Evolutionary conservation across 2,888 invertebrate species (phyloP).

Genomic region (Sarcophaga caerulescens): DNA sequence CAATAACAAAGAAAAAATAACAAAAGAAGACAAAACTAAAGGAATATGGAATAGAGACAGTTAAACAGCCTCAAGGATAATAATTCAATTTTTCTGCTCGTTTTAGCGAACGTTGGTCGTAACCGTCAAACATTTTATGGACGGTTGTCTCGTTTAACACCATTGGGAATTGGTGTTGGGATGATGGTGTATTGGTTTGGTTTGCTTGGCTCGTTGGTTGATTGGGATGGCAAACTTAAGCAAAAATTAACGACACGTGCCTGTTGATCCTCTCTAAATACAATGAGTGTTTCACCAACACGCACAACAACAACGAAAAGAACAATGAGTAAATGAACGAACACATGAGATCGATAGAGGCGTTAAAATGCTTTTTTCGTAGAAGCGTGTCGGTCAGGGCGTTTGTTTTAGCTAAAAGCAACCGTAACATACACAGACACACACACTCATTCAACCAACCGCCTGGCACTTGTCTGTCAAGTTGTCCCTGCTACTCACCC

Average conservation of each 20-base stretch:
- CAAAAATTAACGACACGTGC: slow-evolving; percentile 72
- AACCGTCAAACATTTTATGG: slow-evolving; percentile 40
- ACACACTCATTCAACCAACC: background rate
- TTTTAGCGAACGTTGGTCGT: slow-evolving; percentile 71
- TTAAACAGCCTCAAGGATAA: slow-evolving; percentile 76
- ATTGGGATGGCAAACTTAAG: background rate
- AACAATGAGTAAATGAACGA: slow-evolving; percentile 56
- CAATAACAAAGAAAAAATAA: background rate
- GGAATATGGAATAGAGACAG: background rate
- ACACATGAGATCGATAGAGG: slow-evolving; percentile 58
- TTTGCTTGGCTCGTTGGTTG: background rate
- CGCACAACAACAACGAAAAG: slow-evolving; percentile 40
- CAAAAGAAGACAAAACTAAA: too few relatives aligned
- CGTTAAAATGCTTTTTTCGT: slow-evolving; percentile 59
- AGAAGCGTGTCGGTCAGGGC: slow-evolving; percentile 55
- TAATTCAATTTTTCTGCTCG: slow-evolving; percentile 80
- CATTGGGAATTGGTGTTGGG: slow-evolving; percentile 70
- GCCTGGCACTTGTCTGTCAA: slow-evolving; percentile 72
- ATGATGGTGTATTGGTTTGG: slow-evolving; percentile 58
- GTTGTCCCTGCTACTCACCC: slow-evolving; percentile 12
- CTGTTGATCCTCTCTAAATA: slow-evolving; percentile 71
- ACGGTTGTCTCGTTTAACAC: slow-evolving; percentile 66
- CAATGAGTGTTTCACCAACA: slow-evolving; percentile 11
- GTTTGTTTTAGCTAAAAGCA: slow-evolving; percentile 64
- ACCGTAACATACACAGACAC: slow-evolving; percentile 1